Conservation (phyloP, 2,797 vertebrate genomes). For the Pipistrellus nathusii region DNA sequence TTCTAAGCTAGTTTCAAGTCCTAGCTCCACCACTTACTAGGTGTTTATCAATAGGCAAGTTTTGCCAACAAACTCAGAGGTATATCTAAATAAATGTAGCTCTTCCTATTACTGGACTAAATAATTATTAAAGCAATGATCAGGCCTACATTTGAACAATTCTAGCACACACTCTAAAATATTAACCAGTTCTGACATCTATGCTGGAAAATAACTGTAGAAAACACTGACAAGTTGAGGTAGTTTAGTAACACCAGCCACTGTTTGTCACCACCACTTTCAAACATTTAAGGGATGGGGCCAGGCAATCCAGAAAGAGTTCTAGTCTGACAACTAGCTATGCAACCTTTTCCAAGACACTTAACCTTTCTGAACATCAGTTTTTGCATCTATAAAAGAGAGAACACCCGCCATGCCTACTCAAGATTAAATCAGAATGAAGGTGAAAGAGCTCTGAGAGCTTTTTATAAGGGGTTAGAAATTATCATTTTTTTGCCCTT, state of each 20-base stretch:
- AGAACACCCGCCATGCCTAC: background rate
- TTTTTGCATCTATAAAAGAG: background rate
- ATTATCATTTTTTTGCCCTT: constrained; percentile 13
- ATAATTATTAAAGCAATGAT: constrained; percentile 14
- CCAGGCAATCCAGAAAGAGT: background rate
- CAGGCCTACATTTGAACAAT: background rate
- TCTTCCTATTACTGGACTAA: background rate
- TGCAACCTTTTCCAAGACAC: background rate
- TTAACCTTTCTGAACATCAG: background rate
- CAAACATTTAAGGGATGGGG: background rate
- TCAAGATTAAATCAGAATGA: background rate
- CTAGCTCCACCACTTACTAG: background rate
- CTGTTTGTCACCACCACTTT: background rate
- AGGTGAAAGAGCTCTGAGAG: constrained; percentile 40
- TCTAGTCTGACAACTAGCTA: background rate
- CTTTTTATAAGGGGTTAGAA: background rate
- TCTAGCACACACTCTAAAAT: background rate
- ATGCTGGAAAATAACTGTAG: background rate
- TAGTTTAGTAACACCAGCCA: background rate
- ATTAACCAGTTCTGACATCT: background rate
- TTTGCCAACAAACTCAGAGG: background rate
- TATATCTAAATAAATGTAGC: background rate
- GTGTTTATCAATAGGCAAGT: background rate
- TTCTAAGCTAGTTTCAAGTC: background rate
- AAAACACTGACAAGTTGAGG: background rate